Evolutionary conservation across 1,140 invertebrate genomes (phyloP).

Genomic region (Brachionus sp.): DNA sequence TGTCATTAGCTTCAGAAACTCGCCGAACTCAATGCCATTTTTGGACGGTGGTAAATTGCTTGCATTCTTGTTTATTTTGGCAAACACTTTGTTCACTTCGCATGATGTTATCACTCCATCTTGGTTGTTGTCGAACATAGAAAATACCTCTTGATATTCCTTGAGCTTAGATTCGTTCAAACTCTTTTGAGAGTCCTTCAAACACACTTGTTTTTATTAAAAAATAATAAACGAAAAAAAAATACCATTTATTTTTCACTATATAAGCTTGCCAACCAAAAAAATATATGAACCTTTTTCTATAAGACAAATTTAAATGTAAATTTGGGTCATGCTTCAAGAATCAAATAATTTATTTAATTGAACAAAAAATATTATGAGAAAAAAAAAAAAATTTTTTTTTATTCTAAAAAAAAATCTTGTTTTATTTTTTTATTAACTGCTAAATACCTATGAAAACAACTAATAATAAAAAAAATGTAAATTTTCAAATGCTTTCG

Average conservation of each 20-base stretch:
- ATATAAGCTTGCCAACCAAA: background rate
- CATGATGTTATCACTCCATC: slow-evolving; percentile 26
- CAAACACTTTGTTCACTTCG: slow-evolving; percentile 6
- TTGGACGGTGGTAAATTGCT: background rate
- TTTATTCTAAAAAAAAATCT: background rate
- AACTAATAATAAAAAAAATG: background rate
- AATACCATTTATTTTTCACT: background rate
- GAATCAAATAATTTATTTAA: background rate
- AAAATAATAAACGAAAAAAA: background rate
- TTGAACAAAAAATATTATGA: background rate
- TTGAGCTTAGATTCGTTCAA: slow-evolving; percentile 2
- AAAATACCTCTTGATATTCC: slow-evolving; percentile 28
- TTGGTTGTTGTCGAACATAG: slow-evolving; percentile 33
- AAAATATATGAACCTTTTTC: background rate
- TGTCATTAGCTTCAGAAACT: slow-evolving; percentile 27
- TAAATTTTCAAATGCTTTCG: slow-evolving; percentile 14
- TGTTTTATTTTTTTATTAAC: background rate
- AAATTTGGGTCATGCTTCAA: background rate
- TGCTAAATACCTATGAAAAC: background rate
- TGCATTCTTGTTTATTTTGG: background rate
- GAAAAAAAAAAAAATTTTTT: background rate
- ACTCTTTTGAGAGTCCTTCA: background rate
- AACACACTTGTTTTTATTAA: background rate
- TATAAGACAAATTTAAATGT: background rate
- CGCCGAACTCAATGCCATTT: slow-evolving; percentile 8